Evolutionary conservation across 2,113 vertebrate species (phyloP), one percentile per base, ranked within the genome.

Genomic region (Chitala chitala): DNA sequence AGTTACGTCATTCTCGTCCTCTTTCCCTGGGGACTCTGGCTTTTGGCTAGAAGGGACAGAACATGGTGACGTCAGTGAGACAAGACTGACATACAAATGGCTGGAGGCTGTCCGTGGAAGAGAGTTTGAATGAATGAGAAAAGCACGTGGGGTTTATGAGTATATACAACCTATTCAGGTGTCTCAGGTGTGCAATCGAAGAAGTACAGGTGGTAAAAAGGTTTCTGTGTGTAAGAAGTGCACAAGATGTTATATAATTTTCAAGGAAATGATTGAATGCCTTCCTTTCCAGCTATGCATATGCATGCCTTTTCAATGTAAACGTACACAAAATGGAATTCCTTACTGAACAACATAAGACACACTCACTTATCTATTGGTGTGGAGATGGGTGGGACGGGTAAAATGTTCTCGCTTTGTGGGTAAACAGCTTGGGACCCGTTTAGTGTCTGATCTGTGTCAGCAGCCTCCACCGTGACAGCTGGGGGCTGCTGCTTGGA

Each of bases 11-110:
- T 84, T 89, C 17, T 87, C 69, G n/a, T 90, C 87, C 78, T 89
- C 89, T 71, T 88, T 87, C 71, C 86, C 88, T 72, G 88, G 87
- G 77, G 87, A 88, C 24, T 81, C 81, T 10, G 84, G 75, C 69
- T 78, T 85, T 70, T 83, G 83, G 69, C 89, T 90, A 83, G 9
- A 61, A 74, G n/a, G 36, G 42, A 74, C 73, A 20, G 10, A 73
- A 63, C 50, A 55, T 26, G 64, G 46, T 5, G 22, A 38, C 33
- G 42, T 22, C 9, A 44, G 36, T 74, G 55, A 42, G 29, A 9
- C 24, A 26, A 72, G 20, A 15, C n/a, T 36, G 10, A 5, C 17
- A 36, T 33, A 15, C n/a, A 24, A 54, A 58, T 12, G 2, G 53
- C 10, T 3, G 22, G 63, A 65, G 33, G 22, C 48, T 51, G 48